These are phyloP conservation scores for Argyra leucocephala DNA, from an alignment of 2,888 invertebrate genomes.

Conservation along the genomic window DNA sequence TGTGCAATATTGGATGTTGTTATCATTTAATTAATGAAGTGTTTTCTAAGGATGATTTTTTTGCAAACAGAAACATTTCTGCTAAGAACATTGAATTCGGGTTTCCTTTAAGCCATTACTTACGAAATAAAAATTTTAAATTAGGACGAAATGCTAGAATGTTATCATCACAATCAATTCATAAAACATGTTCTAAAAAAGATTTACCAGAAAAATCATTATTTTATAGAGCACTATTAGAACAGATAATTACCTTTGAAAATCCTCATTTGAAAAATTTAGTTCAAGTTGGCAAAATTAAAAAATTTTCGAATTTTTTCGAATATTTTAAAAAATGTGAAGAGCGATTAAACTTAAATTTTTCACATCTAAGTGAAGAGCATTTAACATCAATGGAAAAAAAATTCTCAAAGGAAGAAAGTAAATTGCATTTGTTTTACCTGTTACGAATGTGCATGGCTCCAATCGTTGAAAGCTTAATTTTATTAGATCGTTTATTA, in stretches of 20 bases:
- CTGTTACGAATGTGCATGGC: conserved; percentile 66
- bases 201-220: conserved; percentile 55
- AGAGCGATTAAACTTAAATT: conserved; percentile 46
- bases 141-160: conserved; percentile 73
- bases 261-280: conserved; percentile 38
- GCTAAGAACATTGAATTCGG: conserved; percentile 41
- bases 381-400: conserved; percentile 44
- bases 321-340: conserved; percentile 63
- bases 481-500: conserved; percentile 70
- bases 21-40: conserved; percentile 69
- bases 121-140: conserved; percentile 45
- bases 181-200: conserved; percentile 51
- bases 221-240: conserved; percentile 67
- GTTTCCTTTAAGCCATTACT: conserved; percentile 59
- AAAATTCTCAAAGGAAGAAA: conserved; percentile 43
- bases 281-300: conserved; percentile 54
- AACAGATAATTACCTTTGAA: conserved; percentile 49
- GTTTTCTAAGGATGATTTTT: conserved; percentile 37
- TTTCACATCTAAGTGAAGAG: conserved; percentile 41
- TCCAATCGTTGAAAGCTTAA: conserved; percentile 69
- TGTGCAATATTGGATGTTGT: conserved; percentile 83
- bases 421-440: conserved; percentile 64
- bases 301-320: conserved; percentile 54
- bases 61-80: conserved; percentile 33
- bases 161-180: conserved; percentile 76